These are phyloP conservation scores for Colletes latitarsis DNA, from an alignment of 1,140 invertebrate species.

Conservation along the genomic window DNA sequence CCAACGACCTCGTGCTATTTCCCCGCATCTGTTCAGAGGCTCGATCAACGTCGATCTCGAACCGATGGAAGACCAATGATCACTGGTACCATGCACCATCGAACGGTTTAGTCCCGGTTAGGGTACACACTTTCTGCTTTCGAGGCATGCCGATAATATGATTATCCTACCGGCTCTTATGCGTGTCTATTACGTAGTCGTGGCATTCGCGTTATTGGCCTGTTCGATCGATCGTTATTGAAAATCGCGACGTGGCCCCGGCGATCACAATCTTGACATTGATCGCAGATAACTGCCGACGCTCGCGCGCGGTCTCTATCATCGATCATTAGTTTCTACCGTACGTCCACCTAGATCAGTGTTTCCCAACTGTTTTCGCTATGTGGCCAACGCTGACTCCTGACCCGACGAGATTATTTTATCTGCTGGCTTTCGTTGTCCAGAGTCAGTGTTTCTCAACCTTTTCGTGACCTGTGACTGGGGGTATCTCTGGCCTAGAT, in stretches of 20 bases:
- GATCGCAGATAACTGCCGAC: conserved; percentile 60
- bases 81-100: no score
- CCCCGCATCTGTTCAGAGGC: background rate
- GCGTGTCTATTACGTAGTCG: conserved; percentile 40
- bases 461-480: no score
- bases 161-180: conserved; percentile 38
- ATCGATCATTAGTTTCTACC: conserved; percentile 63
- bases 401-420: no score
- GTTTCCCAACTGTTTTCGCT: no score
- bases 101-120: no score
- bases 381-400: no score
- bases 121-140: conserved; percentile 41
- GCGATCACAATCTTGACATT: conserved; percentile 64
- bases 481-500: no score
- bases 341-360: conserved; percentile 53
- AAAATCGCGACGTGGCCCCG: conserved; percentile 50
- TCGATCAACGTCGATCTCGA: no score
- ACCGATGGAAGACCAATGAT: no score
- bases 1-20: conserved; percentile 1
- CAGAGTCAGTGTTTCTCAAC: no score
- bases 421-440: no score
- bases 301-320: conserved; percentile 46
- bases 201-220: conserved; percentile 37
- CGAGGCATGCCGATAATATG: conserved; percentile 33
- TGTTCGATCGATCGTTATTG: conserved; percentile 48